These are phyloP conservation scores for Lutjanus erythropterus DNA, from an alignment of 2,113 vertebrate genomes.

Conservation along the genomic window DNA sequence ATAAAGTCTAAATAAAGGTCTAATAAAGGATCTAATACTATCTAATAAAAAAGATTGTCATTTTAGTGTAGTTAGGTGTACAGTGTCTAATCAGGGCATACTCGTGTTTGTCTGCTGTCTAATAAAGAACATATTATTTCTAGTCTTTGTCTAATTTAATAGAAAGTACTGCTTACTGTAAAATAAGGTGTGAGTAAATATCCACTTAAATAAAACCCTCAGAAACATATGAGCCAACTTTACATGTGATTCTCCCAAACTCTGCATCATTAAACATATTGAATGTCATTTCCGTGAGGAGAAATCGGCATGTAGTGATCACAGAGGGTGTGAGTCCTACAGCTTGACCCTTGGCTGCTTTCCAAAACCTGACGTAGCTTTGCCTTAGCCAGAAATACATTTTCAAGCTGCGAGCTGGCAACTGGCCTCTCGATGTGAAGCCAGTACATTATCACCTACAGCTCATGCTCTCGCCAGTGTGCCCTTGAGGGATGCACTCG, in stretches of 20 bases:
- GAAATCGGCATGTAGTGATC: slow-evolving; percentile 30
- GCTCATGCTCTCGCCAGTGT: slow-evolving; percentile 10
- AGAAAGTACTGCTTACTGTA: no score
- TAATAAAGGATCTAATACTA: no score
- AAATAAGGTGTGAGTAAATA: no score
- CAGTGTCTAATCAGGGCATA: no score
- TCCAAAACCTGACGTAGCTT: slow-evolving; percentile 59
- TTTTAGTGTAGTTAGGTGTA: no score
- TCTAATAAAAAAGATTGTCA: no score
- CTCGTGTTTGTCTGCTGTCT: no score
- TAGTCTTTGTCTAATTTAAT: no score
- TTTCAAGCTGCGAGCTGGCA: slow-evolving; percentile 45
- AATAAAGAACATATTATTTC: no score
- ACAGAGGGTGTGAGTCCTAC: background rate
- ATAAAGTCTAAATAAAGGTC: no score
- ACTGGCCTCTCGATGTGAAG: slow-evolving; percentile 35
- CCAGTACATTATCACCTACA: slow-evolving; percentile 63
- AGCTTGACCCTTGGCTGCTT: slow-evolving; percentile 57
- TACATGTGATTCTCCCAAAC: background rate
- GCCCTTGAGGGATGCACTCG: slow-evolving; percentile 57
- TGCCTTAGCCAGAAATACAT: slow-evolving; percentile 36
- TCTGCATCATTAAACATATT: slow-evolving; percentile 14
- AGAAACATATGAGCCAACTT: background rate
- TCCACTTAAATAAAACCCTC: background rate
- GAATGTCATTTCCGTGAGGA: slow-evolving; percentile 13